phyloP scores from a whole-genome alignment of 2,888 invertebrate genomes.

The Limnephilus marmoratus region DNA sequence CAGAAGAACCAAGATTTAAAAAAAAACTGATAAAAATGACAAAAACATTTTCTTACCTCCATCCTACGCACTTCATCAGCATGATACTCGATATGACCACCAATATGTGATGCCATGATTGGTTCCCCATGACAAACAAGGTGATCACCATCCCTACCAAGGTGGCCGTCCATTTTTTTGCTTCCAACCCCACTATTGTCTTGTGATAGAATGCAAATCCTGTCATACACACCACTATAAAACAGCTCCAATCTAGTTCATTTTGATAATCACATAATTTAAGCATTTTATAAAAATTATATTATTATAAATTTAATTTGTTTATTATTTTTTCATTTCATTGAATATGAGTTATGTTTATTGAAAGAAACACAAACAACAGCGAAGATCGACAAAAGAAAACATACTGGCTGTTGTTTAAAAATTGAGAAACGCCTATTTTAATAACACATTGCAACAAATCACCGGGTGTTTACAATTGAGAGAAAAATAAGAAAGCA shows the following conservation, averaged over 20 bases:
- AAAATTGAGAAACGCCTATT: neutral
- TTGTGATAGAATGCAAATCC: neutral
- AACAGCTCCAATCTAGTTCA: neutral
- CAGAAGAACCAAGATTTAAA: neutral
- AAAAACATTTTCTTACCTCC: slow-evolving; percentile 4
- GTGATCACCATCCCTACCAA: neutral
- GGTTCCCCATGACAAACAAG: slow-evolving; percentile 7
- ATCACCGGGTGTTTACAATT: neutral
- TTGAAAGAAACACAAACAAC: neutral
- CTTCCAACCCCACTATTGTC: neutral
- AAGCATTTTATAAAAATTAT: neutral
- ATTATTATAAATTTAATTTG: neutral
- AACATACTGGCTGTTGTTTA: neutral
- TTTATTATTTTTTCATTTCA: neutral
- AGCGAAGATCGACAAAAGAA: neutral
- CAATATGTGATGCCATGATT: slow-evolving; percentile 25
- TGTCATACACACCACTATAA: neutral
- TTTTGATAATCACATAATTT: slow-evolving; percentile 38
- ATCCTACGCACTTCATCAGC: slow-evolving; percentile 18
- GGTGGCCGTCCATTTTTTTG: slow-evolving; percentile 18
- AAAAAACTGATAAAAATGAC: neutral
- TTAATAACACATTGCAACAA: neutral
- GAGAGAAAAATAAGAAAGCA: neutral
- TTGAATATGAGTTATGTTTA: neutral
- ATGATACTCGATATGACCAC: neutral